phyloP scores from a whole-genome alignment of 1,140 invertebrate species.

The Apis laboriosa region DNA sequence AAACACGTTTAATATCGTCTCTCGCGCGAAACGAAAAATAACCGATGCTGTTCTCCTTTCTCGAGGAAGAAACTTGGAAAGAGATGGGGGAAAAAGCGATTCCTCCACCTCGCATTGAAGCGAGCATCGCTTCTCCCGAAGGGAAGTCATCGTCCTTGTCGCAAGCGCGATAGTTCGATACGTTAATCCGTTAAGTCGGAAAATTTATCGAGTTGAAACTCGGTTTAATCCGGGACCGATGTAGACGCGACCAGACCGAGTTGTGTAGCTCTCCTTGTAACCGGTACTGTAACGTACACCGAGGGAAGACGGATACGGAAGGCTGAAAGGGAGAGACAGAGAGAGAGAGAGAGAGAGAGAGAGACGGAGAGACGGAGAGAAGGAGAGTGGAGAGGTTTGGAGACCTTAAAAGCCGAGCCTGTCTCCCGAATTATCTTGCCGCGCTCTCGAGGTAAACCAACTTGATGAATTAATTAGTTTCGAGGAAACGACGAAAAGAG shows the following conservation, averaged over 20 bases:
- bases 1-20: no score
- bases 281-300: slow-evolving; percentile 52
- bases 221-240: slow-evolving; percentile 64
- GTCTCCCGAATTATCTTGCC: slow-evolving; percentile 47
- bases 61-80: no score
- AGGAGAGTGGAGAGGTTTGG: slow-evolving; percentile 20
- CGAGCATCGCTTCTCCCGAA: no score
- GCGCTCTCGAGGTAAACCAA: slow-evolving; percentile 60
- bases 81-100: no score
- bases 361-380: slow-evolving; percentile 1
- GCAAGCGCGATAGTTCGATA: slow-evolving; percentile 63
- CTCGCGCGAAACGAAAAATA: no score
- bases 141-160: no score
- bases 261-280: slow-evolving; percentile 17
- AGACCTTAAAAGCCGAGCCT: slow-evolving; percentile 43
- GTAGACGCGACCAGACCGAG: slow-evolving; percentile 51
- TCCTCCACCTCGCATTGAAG: no score
- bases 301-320: slow-evolving; percentile 38
- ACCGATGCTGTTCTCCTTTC: no score
- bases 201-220: slow-evolving; percentile 67
- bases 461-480: slow-evolving; percentile 71
- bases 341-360: slow-evolving; percentile 3
- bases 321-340: slow-evolving; percentile 18
- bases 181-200: slow-evolving; percentile 67
- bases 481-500: slow-evolving; percentile 56